Conservation (phyloP, 2,888 invertebrate species). For the Arrhopalites spinosus region DNA sequence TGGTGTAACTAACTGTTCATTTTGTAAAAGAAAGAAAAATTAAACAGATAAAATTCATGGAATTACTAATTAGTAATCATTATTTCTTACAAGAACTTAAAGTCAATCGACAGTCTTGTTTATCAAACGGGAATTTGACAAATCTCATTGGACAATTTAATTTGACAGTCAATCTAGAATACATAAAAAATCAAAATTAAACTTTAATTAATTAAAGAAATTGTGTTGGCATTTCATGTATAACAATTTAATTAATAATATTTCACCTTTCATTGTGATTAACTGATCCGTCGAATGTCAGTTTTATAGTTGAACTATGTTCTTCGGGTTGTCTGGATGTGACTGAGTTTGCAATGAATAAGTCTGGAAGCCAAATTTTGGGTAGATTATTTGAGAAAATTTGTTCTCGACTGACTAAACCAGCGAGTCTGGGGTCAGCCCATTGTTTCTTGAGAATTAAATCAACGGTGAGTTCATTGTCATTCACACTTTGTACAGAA, state of each 20-base stretch:
- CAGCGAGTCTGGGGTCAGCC: slow-evolving; percentile 46
- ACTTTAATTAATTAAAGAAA: not conserved
- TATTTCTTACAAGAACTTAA: slow-evolving; percentile 50
- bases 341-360: slow-evolving; percentile 44
- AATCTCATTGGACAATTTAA: slow-evolving; percentile 49
- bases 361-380: slow-evolving; percentile 50
- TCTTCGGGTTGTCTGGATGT: slow-evolving; percentile 25
- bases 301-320: slow-evolving; percentile 26
- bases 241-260: not conserved
- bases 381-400: slow-evolving; percentile 43
- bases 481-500: slow-evolving; percentile 43
- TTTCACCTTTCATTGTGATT: slow-evolving; percentile 40
- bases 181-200: not conserved
- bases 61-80: not conserved
- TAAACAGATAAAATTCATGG: not conserved
- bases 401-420: slow-evolving; percentile 42
- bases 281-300: slow-evolving; percentile 43
- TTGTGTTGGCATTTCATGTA: too few species aligned
- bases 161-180: slow-evolving; percentile 38
- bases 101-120: slow-evolving; percentile 45
- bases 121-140: slow-evolving; percentile 52
- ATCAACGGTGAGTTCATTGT: slow-evolving; percentile 46
- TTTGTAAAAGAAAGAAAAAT: not conserved
- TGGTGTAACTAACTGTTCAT: slow-evolving; percentile 50
- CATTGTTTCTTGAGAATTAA: slow-evolving; percentile 47